Evolutionary conservation across 2,797 vertebrate species (phyloP).

Genomic region (Artibeus lituratus): DNA sequence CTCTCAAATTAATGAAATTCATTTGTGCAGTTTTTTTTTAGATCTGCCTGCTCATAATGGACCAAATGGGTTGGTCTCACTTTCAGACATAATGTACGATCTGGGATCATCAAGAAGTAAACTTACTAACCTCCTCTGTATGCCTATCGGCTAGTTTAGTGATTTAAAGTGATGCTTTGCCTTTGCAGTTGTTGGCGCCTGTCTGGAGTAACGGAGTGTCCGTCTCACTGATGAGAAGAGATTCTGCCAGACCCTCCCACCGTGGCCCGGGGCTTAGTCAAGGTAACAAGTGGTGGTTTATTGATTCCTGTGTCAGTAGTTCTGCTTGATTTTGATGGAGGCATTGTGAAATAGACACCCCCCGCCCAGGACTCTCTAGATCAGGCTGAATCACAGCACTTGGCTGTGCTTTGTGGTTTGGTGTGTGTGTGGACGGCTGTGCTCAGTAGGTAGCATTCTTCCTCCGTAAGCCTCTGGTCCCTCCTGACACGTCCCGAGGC

Average conservation of each 20-base stretch:
- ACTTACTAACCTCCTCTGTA: background rate
- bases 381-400: background rate
- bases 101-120: background rate
- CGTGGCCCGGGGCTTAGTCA: background rate
- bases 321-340: background rate
- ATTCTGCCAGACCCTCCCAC: background rate
- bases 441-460: background rate
- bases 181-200: constrained; percentile 12
- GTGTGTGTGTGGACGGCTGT: background rate
- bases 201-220: background rate
- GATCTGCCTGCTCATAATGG: background rate
- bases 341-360: background rate
- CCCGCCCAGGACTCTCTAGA: background rate
- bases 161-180: constrained; percentile 10
- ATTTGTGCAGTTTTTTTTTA: constrained; percentile 12
- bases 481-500: background rate
- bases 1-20: constrained; percentile 5
- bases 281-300: background rate
- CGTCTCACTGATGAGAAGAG: background rate
- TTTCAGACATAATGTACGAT: background rate
- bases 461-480: background rate
- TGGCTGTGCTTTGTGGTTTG: background rate
- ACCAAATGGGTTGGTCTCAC: background rate
- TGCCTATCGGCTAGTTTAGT: background rate
- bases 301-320: too few species aligned